Conservation (phyloP, 2,888 invertebrate species). For the Eulithis prunata region DNA sequence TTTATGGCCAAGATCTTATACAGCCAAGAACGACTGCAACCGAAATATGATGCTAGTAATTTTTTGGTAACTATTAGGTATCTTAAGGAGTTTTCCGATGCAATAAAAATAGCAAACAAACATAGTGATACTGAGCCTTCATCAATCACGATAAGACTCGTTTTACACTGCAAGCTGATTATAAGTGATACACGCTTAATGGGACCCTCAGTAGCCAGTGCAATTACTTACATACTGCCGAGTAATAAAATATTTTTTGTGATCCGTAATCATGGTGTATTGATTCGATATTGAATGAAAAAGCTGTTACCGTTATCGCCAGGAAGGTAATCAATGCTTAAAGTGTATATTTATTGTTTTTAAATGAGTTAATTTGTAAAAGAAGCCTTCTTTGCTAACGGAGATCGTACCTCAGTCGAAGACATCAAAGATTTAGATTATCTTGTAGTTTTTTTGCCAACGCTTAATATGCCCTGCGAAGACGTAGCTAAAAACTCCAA, state of each 20-base stretch:
- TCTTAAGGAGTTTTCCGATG: no score
- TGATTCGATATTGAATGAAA: conserved; percentile 41
- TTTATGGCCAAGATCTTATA: no score
- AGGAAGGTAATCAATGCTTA: conserved; percentile 21
- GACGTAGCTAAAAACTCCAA: no score
- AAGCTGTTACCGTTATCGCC: conserved; percentile 39
- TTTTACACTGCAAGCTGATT: conserved; percentile 4
- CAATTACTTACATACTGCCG: conserved; percentile 39
- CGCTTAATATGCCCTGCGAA: not conserved
- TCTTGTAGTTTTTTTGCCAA: not conserved
- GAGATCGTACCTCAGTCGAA: not conserved
- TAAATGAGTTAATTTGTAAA: conserved; percentile 2
- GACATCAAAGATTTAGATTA: not conserved
- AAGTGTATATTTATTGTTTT: conserved; percentile 14
- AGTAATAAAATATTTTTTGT: conserved; percentile 43
- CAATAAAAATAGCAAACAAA: no score
- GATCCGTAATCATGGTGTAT: conserved; percentile 37
- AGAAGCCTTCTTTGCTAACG: not conserved
- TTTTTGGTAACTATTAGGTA: no score
- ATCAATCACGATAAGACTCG: not conserved
- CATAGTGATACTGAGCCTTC: not conserved
- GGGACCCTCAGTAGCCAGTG: conserved; percentile 32
- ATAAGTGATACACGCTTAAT: conserved; percentile 13
- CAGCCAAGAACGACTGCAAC: no score
- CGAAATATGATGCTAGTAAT: no score